These are phyloP conservation scores for Tetragnatha versicolor DNA, from an alignment of 1,140 invertebrate genomes.

Conservation along the genomic window DNA sequence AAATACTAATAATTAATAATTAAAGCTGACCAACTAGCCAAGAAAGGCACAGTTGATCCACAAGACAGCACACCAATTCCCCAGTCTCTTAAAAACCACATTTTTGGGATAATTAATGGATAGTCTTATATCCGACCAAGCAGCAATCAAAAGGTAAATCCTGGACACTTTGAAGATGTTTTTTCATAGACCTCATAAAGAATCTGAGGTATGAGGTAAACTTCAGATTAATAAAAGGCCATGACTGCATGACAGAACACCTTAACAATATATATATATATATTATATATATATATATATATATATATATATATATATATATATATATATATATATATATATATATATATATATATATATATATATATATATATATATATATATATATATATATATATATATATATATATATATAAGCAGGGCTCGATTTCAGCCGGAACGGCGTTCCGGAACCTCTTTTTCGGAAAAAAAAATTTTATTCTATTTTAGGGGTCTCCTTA, in stretches of 20 bases:
- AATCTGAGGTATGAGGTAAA: background rate
- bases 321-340: too few relatives aligned
- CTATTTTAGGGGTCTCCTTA: too few relatives aligned
- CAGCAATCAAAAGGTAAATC: background rate
- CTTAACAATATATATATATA: background rate
- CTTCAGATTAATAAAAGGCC: background rate
- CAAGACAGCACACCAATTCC: background rate
- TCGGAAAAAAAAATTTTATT: too few relatives aligned
- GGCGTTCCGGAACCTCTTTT: too few relatives aligned
- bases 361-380: too few relatives aligned
- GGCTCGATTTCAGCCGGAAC: too few relatives aligned
- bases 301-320: too few relatives aligned
- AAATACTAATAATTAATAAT: too few relatives aligned
- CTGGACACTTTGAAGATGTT: background rate
- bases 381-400: too few relatives aligned
- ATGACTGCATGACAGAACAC: background rate
- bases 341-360: too few relatives aligned
- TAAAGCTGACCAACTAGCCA: background rate
- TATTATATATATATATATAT: too few relatives aligned
- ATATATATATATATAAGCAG: too few relatives aligned
- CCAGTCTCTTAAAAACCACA: background rate
- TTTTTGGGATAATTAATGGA: background rate
- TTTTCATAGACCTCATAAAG: background rate
- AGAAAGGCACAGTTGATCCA: background rate
- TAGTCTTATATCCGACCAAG: background rate